Conservation (phyloP, 2,888 invertebrate species). For the Rutpela maculata region DNA sequence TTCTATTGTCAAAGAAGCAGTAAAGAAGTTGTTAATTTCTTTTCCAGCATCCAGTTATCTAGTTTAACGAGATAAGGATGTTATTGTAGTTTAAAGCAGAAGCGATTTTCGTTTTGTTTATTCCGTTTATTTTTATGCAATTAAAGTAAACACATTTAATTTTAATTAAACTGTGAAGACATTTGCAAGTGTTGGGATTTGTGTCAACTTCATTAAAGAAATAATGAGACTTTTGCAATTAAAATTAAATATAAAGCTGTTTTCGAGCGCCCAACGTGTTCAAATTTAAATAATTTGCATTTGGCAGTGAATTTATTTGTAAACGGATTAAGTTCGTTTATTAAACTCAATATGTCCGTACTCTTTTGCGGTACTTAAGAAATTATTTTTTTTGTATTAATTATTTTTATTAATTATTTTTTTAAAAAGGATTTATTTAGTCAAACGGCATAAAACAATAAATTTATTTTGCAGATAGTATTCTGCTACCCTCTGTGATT, state of each 20-base stretch:
- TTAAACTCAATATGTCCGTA: conserved; percentile 47
- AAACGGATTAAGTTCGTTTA: conserved; percentile 60
- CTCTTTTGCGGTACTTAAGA: not conserved
- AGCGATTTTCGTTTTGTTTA: conserved; percentile 45
- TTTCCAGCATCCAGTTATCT: conserved; percentile 22
- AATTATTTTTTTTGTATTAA: too few relatives aligned
- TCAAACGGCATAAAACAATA: too few relatives aligned
- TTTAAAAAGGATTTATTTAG: too few relatives aligned
- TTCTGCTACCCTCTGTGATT: too few relatives aligned
- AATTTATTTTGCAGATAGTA: too few relatives aligned
- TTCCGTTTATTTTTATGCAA: conserved; percentile 57
- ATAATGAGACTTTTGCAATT: conserved; percentile 68
- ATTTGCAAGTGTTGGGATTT: conserved; percentile 63
- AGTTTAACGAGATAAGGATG: conserved; percentile 38
- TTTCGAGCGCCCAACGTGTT: conserved; percentile 55
- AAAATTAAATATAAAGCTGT: conserved; percentile 66
- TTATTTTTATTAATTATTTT: too few relatives aligned
- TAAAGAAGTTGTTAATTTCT: conserved; percentile 9
- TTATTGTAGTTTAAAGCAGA: conserved; percentile 45
- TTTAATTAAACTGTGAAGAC: conserved; percentile 65
- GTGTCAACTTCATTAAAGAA: conserved; percentile 68
- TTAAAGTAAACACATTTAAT: conserved; percentile 64
- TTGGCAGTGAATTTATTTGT: conserved; percentile 60
- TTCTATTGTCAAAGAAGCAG: too few relatives aligned
- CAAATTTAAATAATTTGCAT: conserved; percentile 65